Conservation (phyloP, 2,888 invertebrate genomes). For the Hecatera dysodea region DNA sequence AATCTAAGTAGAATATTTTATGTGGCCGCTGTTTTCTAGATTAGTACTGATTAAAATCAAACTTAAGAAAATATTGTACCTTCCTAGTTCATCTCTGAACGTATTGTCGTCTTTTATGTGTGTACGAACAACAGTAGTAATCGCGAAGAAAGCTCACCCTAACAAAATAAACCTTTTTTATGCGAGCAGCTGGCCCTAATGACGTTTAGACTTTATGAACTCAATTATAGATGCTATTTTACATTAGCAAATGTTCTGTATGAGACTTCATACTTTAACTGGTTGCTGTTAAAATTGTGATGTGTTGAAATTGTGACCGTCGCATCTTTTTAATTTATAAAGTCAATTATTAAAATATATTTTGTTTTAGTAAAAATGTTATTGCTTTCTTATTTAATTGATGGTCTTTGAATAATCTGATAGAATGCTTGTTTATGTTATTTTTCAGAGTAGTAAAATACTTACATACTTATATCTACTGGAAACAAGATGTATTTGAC, state of each 20-base stretch:
- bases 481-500: too few relatives aligned
- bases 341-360: too few relatives aligned
- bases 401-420: neutral
- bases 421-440: neutral
- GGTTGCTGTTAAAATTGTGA: slow-evolving; percentile 69
- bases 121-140: slow-evolving; percentile 83
- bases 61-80: neutral
- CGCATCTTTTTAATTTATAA: slow-evolving; percentile 61
- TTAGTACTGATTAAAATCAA: neutral
- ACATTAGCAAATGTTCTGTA: slow-evolving; percentile 61
- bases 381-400: neutral
- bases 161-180: slow-evolving; percentile 80
- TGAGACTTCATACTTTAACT: slow-evolving; percentile 68
- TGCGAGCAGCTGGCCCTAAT: slow-evolving; percentile 71
- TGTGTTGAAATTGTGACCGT: slow-evolving; percentile 70
- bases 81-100: slow-evolving; percentile 76
- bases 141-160: slow-evolving; percentile 88
- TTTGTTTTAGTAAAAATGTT: neutral
- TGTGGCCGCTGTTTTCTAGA: too few relatives aligned
- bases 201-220: slow-evolving; percentile 68
- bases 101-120: slow-evolving; percentile 82
- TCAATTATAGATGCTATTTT: slow-evolving; percentile 74
- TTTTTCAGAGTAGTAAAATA: neutral
- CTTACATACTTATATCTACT: too few relatives aligned
- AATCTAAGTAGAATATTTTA: too few relatives aligned